phyloP scores from a whole-genome alignment of 2,113 vertebrate species.

The Hirundichthys speculiger region DNA sequence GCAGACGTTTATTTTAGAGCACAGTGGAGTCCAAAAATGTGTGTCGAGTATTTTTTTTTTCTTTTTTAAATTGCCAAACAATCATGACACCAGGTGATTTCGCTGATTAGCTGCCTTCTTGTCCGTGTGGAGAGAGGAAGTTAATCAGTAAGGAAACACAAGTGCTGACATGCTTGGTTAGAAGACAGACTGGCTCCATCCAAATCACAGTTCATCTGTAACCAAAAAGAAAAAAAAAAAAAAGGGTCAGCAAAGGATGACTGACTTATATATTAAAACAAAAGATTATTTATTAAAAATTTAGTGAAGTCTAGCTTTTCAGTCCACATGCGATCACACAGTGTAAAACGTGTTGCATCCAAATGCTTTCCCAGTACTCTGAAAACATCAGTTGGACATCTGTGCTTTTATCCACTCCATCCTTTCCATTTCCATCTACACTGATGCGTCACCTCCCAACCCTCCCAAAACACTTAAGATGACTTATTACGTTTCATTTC shows the following conservation, averaged over 20 bases:
- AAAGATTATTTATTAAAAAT: no score
- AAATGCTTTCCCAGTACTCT: no score
- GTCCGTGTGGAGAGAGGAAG: slow-evolving; percentile 7
- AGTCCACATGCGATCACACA: no score
- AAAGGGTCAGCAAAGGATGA: not conserved
- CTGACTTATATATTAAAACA: not conserved
- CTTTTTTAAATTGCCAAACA: slow-evolving; percentile 16
- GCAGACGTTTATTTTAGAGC: slow-evolving; percentile 7
- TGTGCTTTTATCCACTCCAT: no score
- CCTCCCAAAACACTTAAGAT: no score
- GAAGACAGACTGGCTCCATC: no score
- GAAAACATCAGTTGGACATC: no score
- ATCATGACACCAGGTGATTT: slow-evolving; percentile 36
- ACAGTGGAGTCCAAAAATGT: slow-evolving; percentile 25
- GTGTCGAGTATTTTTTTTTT: slow-evolving; percentile 19
- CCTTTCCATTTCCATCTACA: no score
- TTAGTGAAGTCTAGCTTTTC: no score
- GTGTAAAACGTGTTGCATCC: no score
- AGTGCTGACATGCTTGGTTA: not conserved
- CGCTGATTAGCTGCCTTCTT: slow-evolving; percentile 26
- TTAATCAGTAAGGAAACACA: slow-evolving; percentile 23
- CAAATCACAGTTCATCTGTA: not conserved
- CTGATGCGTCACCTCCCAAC: no score
- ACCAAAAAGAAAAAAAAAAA: not conserved
- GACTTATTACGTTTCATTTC: no score